A percentile compares a stretch with the other conserved stretches of the same genome.
Evolutionary conservation across 2,797 vertebrate species (phyloP).

Genomic region (Eulemur rubriventer): DNA sequence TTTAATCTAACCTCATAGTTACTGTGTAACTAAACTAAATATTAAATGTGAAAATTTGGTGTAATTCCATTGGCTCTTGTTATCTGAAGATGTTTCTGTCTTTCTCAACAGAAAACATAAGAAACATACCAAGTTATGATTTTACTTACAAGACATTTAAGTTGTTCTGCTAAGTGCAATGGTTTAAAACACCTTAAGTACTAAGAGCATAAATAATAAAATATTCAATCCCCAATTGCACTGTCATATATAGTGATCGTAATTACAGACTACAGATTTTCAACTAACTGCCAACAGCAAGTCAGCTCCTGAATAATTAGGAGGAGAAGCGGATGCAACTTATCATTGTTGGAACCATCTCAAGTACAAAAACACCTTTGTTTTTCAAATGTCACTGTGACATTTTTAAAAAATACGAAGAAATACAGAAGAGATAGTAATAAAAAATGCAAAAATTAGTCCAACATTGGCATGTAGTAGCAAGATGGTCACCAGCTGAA

Average conservation of each 20-base stretch:
- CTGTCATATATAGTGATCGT: conserved; percentile 61
- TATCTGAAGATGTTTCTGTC: conserved; percentile 19
- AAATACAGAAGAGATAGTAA: not conserved
- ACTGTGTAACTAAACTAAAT: not conserved
- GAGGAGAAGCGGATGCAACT: not conserved
- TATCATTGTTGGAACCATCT: not conserved
- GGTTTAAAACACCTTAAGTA: not conserved
- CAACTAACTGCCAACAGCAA: conserved; percentile 56
- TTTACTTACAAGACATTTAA: not conserved
- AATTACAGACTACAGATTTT: conserved; percentile 66
- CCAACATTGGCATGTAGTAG: not conserved
- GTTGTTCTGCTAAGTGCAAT: not conserved
- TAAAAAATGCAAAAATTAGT: not conserved
- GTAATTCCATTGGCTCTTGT: not conserved
- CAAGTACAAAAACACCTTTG: conserved; percentile 34
- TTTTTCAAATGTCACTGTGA: conserved; percentile 62
- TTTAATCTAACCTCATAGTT: not conserved
- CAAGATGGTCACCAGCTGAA: not conserved
- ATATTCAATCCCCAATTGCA: conserved; percentile 36
- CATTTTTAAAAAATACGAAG: conserved; percentile 11
- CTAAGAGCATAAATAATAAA: conserved; percentile 54
- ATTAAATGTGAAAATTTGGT: not conserved
- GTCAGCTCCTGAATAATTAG: conserved; percentile 58
- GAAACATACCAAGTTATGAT: not conserved
- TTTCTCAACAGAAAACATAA: not conserved